phyloP scores from a whole-genome alignment of 2,113 vertebrate genomes.

The Hydrochoerus hydrochaeris region DNA sequence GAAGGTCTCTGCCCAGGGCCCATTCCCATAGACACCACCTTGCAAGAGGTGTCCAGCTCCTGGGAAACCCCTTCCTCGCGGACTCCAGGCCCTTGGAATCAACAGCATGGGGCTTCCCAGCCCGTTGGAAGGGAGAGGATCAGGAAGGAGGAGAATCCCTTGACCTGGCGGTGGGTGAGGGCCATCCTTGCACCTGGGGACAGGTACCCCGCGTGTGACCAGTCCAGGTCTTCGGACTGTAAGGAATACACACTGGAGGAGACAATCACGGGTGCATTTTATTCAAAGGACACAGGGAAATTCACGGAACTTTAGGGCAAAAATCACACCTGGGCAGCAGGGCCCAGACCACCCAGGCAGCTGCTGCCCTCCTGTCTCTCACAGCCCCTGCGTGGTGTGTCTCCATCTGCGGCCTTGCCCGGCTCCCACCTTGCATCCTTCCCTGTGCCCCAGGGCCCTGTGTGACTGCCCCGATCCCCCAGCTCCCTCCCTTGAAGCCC shows the following conservation, averaged over 20 bases:
- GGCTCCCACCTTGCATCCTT: background rate
- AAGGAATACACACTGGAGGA: background rate
- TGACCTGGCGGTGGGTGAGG: background rate
- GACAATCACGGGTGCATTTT: background rate
- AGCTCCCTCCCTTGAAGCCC: background rate
- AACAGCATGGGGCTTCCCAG: too few species aligned
- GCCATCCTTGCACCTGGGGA: background rate
- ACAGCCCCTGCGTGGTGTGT: background rate
- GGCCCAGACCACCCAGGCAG: background rate
- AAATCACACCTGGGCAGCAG: rapidly evolving
- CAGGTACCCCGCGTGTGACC: background rate
- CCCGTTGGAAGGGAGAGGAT: rapidly evolving
- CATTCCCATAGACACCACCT: background rate
- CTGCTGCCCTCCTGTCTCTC: background rate
- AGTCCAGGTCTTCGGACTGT: background rate
- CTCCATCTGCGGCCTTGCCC: background rate
- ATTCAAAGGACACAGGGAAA: background rate
- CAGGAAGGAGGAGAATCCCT: rapidly evolving
- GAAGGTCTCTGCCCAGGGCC: background rate
- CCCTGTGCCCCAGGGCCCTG: background rate
- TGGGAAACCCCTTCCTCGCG: background rate
- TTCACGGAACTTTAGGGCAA: too few species aligned
- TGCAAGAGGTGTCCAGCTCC: too few species aligned
- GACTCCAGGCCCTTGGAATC: background rate
- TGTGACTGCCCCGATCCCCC: background rate